Evolutionary conservation across 1,140 invertebrate species (phyloP).

Genomic region (Pararge aegeria): DNA sequence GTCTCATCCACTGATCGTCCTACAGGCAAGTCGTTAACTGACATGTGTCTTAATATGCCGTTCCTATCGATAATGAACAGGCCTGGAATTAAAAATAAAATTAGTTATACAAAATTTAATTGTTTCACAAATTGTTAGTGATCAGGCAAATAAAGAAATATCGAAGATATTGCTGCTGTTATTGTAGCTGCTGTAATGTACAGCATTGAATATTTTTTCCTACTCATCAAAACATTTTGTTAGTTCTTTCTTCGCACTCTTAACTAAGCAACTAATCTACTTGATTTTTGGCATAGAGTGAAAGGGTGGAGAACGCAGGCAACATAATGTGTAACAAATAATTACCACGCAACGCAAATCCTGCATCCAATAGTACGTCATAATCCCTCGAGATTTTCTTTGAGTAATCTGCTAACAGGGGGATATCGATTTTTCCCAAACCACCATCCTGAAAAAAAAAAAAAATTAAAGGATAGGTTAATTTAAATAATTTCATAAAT

Average conservation of each 20-base stretch:
- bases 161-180: too few species aligned
- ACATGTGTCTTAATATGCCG: constrained; percentile 89
- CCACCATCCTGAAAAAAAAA: constrained; percentile 87
- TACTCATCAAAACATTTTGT: too few species aligned
- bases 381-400: constrained; percentile 93
- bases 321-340: too few species aligned
- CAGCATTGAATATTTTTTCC: too few species aligned
- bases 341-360: constrained; percentile 91
- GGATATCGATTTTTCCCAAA: constrained; percentile 93
- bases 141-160: too few species aligned
- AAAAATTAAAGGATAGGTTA: neutral
- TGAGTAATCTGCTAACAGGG: constrained; percentile 95
- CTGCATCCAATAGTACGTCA: constrained; percentile 92
- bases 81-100: constrained; percentile 52
- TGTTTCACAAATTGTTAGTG: too few species aligned
- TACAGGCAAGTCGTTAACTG: constrained; percentile 94
- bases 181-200: too few species aligned
- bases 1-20: constrained; percentile 96
- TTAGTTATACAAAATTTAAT: neutral
- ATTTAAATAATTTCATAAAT: too few species aligned
- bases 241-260: too few species aligned
- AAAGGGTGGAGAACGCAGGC: too few species aligned
- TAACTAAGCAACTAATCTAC: too few species aligned
- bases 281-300: too few species aligned
- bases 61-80: constrained; percentile 85